Percentiles rank a stretch among this genome's conserved stretches.
Conservation (phyloP, 2,113 vertebrate species). For the Pluvialis apricaria region DNA sequence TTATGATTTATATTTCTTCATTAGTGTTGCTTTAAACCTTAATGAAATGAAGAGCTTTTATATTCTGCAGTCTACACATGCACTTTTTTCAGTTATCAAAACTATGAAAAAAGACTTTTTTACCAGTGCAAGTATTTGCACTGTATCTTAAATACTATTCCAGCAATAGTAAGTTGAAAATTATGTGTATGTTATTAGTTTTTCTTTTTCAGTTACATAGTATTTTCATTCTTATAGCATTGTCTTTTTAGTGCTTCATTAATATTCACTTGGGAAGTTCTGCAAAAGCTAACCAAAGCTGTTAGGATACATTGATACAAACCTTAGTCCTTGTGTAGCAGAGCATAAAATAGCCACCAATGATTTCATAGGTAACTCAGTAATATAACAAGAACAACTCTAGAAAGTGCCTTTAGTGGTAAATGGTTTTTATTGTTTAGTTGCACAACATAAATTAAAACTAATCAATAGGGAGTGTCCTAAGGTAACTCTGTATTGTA, state of each 20-base stretch:
- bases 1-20: slow-evolving; percentile 23
- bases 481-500: neutral
- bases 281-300: neutral
- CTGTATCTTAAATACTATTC: neutral
- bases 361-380: neutral
- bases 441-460: neutral
- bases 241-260: neutral
- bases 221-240: neutral
- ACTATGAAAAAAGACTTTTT: neutral
- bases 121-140: neutral
- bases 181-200: neutral
- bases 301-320: neutral
- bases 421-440: neutral
- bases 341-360: neutral
- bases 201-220: neutral
- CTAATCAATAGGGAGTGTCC: neutral
- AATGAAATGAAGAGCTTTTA: neutral
- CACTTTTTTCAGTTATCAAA: neutral
- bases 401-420: neutral
- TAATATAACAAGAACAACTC: neutral
- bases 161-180: neutral
- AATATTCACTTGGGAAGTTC: neutral
- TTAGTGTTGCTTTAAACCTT: slow-evolving; percentile 2
- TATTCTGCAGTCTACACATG: neutral
- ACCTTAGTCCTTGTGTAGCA: neutral